Conservation (phyloP, 2,888 invertebrate genomes). For the Hesperia comma region DNA sequence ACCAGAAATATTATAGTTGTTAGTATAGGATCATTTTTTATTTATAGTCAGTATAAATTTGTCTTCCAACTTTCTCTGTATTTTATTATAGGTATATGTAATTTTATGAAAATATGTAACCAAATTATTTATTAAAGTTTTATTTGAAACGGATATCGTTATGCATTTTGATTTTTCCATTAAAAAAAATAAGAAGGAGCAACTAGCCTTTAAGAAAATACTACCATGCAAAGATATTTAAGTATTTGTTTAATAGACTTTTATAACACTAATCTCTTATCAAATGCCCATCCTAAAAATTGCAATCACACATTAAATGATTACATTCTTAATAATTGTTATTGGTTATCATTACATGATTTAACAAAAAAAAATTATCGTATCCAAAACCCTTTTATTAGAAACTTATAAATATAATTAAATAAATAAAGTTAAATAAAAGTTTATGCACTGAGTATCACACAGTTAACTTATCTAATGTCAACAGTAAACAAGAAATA, state of each 20-base stretch:
- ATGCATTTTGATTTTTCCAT: too few relatives aligned
- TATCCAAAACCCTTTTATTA: slow-evolving; percentile 1
- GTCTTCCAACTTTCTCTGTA: neutral
- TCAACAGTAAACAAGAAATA: neutral
- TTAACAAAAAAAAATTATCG: too few relatives aligned
- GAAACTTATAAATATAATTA: neutral
- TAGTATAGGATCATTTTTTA: neutral
- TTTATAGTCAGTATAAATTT: neutral
- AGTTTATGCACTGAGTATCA: slow-evolving; percentile 3
- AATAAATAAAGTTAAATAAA: neutral
- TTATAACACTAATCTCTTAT: too few relatives aligned
- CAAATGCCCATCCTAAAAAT: too few relatives aligned
- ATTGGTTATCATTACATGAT: neutral
- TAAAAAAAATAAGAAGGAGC: too few relatives aligned
- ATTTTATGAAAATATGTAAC: slow-evolving; percentile 5
- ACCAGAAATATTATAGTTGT: neutral
- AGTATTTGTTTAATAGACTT: too few relatives aligned
- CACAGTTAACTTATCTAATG: neutral
- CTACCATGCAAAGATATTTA: too few relatives aligned
- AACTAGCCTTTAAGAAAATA: too few relatives aligned
- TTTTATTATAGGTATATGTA: neutral
- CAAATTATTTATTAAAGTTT: neutral
- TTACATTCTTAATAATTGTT: too few relatives aligned
- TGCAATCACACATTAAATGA: too few relatives aligned
- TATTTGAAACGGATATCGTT: neutral